Evolutionary conservation across 2,113 vertebrate genomes (phyloP).

Genomic region (Prionailurus bengalensis): DNA sequence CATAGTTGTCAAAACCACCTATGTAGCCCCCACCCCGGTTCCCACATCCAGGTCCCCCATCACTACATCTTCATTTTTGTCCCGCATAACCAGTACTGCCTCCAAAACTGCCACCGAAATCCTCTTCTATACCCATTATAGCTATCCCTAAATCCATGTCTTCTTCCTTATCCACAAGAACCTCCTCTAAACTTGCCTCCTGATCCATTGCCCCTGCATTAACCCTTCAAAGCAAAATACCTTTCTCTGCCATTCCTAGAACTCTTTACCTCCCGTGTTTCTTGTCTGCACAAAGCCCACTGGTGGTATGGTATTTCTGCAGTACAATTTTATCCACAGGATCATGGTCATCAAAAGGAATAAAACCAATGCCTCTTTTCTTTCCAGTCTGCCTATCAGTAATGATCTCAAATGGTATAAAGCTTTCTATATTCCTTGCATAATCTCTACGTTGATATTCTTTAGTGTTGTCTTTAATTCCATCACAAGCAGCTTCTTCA

Average conservation of each 20-base stretch:
- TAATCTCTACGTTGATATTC: slow-evolving; percentile 47
- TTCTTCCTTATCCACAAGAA: slow-evolving; percentile 85
- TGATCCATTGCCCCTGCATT: slow-evolving; percentile 83
- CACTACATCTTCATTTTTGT: slow-evolving; percentile 89
- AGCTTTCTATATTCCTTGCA: slow-evolving; percentile 23
- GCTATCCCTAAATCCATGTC: slow-evolving; percentile 86
- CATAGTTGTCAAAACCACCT: slow-evolving; percentile 91
- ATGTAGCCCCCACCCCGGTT: slow-evolving; percentile 90
- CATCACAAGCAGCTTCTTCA: slow-evolving; percentile 50
- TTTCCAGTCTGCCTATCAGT: not conserved
- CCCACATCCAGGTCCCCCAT: slow-evolving; percentile 90
- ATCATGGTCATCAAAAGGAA: slow-evolving; percentile 76
- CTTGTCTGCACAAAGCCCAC: slow-evolving; percentile 86
- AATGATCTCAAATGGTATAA: slow-evolving; percentile 36
- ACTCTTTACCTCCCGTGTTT: slow-evolving; percentile 88
- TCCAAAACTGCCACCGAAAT: slow-evolving; percentile 89
- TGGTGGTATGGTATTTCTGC: slow-evolving; percentile 88
- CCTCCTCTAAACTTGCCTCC: slow-evolving; percentile 87
- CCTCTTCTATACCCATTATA: slow-evolving; percentile 87
- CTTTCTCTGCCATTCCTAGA: slow-evolving; percentile 86
- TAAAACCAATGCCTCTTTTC: slow-evolving; percentile 43
- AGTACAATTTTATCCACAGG: slow-evolving; percentile 89
- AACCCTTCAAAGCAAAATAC: slow-evolving; percentile 83
- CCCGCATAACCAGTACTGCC: slow-evolving; percentile 90
- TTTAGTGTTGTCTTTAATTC: slow-evolving; percentile 61